Base-by-base conservation (phyloP, 2,888 invertebrate species). In the Pedicia rivosa region DNA sequence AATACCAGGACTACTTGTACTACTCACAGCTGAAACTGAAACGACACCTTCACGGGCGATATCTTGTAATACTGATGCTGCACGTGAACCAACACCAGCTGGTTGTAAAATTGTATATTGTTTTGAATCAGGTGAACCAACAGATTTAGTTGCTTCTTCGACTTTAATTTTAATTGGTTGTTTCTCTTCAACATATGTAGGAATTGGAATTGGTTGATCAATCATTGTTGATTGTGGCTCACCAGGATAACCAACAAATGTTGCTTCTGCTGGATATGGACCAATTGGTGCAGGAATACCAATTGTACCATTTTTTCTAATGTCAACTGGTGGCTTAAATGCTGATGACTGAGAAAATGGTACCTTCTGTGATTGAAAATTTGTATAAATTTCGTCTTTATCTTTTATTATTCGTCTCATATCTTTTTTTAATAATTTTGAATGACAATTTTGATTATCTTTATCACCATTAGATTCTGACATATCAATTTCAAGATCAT, bases 51-150 rank as follows among this genome's bases (percentile, higher is more conserved):
- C 77, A 29, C 77, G 62, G 22, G 72, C 68, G 38, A 72, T 78
- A 55, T 86, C 84, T 55, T 84, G 83, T 53, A 84, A 67, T 15
- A 79, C 83, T 26, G 78, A 78, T 33, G 83, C 83, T 1, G 83
- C 83, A 35, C 83, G 70, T 15, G 84, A 83, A 4, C 82, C 80
- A 1, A 74, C 70, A 20, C 78, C 78, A 9, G 84, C 84, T 2
- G 86, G 86, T 59, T 87, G 86, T 43, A 87, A 65, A 47, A 84
- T 84, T 42, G 86, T 87, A 55, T 86, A 87, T 56, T 86, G 84
- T 62, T 87, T 87, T 42, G 75, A 74, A 42, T 56, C 56, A 19
- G 63, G 63, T 37, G 63, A 63, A 45, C 54, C 55, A 28, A 54
- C 26, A n/a, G 35, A 25, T 35, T 35, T 35, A 17, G 5, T 26